A percentile compares a stretch with the other conserved stretches of the same genome.
Evolutionary conservation across 2,888 invertebrate species (phyloP).

Genomic region (Pardosa pseudoannulata): DNA sequence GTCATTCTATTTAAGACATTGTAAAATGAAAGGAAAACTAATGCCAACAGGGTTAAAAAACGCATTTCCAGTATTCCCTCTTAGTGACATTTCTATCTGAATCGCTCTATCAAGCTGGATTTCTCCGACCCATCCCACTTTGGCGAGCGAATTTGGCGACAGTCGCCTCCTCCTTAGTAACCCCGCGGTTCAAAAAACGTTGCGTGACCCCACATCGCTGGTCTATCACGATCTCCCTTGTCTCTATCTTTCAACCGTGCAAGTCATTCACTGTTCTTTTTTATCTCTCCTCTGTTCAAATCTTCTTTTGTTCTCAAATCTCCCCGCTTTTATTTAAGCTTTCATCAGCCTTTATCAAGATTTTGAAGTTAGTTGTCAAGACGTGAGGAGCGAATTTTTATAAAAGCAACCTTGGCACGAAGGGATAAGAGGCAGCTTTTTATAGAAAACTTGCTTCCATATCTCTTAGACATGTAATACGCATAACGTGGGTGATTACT

Average conservation of each 20-base stretch:
- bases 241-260: conserved; percentile 52
- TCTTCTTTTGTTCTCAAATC: conserved; percentile 54
- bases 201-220: conserved; percentile 54
- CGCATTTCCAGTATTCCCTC: no score
- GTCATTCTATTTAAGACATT: no score
- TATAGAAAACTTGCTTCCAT: background rate
- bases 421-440: background rate
- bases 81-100: no score
- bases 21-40: no score
- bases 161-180: background rate
- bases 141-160: background rate
- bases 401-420: background rate
- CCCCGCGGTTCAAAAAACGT: conserved; percentile 39
- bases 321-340: conserved; percentile 50
- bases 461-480: no score
- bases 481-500: no score
- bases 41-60: no score
- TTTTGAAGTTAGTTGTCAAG: conserved; percentile 25
- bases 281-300: conserved; percentile 15
- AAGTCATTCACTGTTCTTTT: conserved; percentile 31
- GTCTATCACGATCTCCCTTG: conserved; percentile 59
- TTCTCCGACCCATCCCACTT: no score
- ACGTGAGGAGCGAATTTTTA: conserved; percentile 1
- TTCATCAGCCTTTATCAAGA: conserved; percentile 34
- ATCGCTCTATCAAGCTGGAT: no score